Evolutionary conservation across 2,797 vertebrate genomes (phyloP).

Genomic region (Acridotheres tristis): DNA sequence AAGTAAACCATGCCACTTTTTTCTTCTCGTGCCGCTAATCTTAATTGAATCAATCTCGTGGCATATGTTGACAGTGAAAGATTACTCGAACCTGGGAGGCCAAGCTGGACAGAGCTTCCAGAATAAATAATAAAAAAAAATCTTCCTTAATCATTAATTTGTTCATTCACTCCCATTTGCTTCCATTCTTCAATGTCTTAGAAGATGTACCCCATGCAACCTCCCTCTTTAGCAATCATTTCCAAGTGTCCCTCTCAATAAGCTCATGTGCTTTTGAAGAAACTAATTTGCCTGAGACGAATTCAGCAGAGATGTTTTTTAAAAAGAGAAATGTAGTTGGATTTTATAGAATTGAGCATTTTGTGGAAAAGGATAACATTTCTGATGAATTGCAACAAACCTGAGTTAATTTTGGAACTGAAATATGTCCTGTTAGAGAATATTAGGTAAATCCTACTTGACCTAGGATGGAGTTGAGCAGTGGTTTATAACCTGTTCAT

Average conservation of each 20-base stretch:
- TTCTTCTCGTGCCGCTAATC: constrained; percentile 87
- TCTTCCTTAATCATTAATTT: constrained; percentile 91
- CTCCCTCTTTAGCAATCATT: constrained; percentile 74
- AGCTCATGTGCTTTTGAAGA: constrained; percentile 46
- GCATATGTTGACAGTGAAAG: constrained; percentile 97
- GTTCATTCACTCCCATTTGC: constrained; percentile 84
- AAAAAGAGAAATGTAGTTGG: neutral
- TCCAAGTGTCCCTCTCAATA: constrained; percentile 70
- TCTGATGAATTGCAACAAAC: neutral
- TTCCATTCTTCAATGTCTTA: constrained; percentile 93
- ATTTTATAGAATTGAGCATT: constrained; percentile 29
- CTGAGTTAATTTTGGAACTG: neutral
- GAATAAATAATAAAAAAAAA: constrained; percentile 69
- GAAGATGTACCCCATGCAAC: constrained; percentile 70
- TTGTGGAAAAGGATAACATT: neutral
- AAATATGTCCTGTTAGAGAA: neutral
- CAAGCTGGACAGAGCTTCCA: constrained; percentile 83
- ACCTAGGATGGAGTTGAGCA: neutral
- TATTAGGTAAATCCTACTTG: neutral
- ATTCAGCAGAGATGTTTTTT: neutral
- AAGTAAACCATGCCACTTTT: constrained; percentile 89
- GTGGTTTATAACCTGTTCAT: neutral
- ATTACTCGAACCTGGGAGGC: constrained; percentile 95
- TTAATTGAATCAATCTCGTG: constrained; percentile 99
- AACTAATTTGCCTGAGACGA: constrained; percentile 72